Evolutionary conservation across 2,797 vertebrate species (phyloP), one percentile per base, ranked within the genome.

Genomic region (Vireo griseus): DNA sequence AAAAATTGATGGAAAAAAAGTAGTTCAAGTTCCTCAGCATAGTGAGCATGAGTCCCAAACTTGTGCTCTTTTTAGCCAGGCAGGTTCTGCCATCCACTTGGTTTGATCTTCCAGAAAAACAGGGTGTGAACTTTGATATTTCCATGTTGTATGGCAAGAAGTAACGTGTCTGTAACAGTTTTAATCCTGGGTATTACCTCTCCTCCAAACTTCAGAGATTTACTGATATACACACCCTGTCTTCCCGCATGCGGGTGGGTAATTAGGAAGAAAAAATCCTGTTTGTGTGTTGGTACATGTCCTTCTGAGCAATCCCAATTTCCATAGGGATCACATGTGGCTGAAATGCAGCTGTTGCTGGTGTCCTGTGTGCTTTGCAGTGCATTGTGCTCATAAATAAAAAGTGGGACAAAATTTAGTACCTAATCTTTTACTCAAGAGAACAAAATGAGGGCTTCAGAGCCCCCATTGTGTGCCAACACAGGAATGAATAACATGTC

Each of bases 221-320:
- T 91, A 66, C 94, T 90, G 94, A 96, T 95, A 94, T 51, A 93
- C 94, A 95, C 87, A 54, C 92, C 95, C 90, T 97, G 95, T 96
- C 97, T 95, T 92, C 77, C 93, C 0, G 50, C 65, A 16, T 59
- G 51, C 9, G 13, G 88, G 63, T 21, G 12, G 94, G 55, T 95
- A 95, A 91, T 93, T 88, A 91, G 67, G 80, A 67, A 88, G 57
- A 37, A 93, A 89, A 91, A 93, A 69, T 71, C 66, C 67, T 89
- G 77, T 54, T 52, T 93, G 62, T 96, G 7, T 95, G 96, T 95
- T 86, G 28, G 31, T 94, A 95, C 93, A 94, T 2, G 93, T 87
- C 75, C 61, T 88, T 57, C 59, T 48, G 11, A 92, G 91, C 82
- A 92, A 77, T 63, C 55, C 62, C 51, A 28, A 58, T 88, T 90